phyloP scores from a whole-genome alignment of 2,113 vertebrate genomes.

The Crocuta crocuta region DNA sequence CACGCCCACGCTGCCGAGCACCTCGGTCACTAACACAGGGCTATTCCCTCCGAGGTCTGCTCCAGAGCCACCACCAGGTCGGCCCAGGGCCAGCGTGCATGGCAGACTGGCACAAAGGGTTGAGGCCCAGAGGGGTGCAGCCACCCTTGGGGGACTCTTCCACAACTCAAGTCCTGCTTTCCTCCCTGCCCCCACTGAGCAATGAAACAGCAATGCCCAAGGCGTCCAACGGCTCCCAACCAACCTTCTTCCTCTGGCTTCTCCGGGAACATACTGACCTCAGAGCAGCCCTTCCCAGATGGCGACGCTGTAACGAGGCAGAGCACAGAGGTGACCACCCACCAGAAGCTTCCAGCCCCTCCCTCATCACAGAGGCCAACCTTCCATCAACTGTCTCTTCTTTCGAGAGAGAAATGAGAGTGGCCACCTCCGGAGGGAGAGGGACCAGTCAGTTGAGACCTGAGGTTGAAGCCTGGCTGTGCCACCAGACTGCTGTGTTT shows the following conservation, averaged over 20 bases:
- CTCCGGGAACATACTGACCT: background rate
- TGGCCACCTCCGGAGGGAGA: too few species aligned
- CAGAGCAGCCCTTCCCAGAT: background rate
- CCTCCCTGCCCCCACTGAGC: background rate
- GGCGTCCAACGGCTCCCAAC: background rate
- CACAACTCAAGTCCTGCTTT: background rate
- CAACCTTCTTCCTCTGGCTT: background rate
- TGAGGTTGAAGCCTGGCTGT: background rate
- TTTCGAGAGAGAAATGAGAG: background rate
- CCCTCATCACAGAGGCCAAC: background rate
- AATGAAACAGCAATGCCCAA: background rate
- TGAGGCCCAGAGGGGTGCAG: background rate
- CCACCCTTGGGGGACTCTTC: background rate
- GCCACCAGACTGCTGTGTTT: background rate
- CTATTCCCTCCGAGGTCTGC: background rate
- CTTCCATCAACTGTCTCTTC: background rate
- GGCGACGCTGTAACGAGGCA: background rate
- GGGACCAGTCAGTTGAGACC: too few species aligned
- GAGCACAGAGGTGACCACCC: background rate
- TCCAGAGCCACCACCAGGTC: background rate
- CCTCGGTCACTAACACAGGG: too few species aligned
- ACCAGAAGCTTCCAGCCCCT: background rate
- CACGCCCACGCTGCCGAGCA: background rate
- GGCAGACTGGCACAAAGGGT: background rate
- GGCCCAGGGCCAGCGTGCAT: background rate